A percentile compares a stretch with the other conserved stretches of the same genome.
Conservation (phyloP, 1,140 invertebrate species). For the Lordiphosa clarofinis region DNA sequence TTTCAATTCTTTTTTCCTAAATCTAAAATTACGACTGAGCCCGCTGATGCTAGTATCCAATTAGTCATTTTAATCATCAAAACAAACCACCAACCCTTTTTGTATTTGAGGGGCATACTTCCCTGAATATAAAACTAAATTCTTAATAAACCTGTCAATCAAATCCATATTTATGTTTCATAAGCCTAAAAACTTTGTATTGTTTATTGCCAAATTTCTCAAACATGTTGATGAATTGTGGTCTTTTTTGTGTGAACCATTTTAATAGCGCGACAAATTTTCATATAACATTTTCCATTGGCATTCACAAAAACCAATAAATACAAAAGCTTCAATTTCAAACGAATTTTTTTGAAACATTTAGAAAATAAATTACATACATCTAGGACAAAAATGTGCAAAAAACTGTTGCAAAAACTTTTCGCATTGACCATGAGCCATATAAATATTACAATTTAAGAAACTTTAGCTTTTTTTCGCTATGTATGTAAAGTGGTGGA, state of each 20-base stretch:
- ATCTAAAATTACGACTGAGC: too few relatives aligned
- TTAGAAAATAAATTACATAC: conserved; percentile 40
- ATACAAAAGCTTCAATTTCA: conserved; percentile 4
- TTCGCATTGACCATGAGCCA: conserved; percentile 45
- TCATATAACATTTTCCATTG: conserved; percentile 9
- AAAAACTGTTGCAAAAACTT: conserved; percentile 22
- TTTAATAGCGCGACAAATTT: conserved; percentile 8
- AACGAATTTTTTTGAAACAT: conserved; percentile 18
- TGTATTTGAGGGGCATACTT: too few relatives aligned
- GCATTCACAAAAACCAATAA: conserved; percentile 10
- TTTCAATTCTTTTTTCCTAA: too few relatives aligned
- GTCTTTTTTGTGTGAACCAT: neutral
- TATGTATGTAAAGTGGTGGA: conserved; percentile 22
- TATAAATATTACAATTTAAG: conserved; percentile 55
- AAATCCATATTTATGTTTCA: too few relatives aligned
- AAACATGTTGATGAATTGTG: too few relatives aligned
- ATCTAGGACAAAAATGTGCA: neutral
- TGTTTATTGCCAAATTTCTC: too few relatives aligned
- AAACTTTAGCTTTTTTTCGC: conserved; percentile 28
- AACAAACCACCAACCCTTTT: too few relatives aligned
- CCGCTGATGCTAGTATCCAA: too few relatives aligned
- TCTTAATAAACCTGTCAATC: too few relatives aligned
- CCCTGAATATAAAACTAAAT: too few relatives aligned
- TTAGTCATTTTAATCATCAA: too few relatives aligned
- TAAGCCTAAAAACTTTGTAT: too few relatives aligned